phyloP scores from a whole-genome alignment of 2,888 invertebrate species.

The Lepidocyrtinus sp. region DNA sequence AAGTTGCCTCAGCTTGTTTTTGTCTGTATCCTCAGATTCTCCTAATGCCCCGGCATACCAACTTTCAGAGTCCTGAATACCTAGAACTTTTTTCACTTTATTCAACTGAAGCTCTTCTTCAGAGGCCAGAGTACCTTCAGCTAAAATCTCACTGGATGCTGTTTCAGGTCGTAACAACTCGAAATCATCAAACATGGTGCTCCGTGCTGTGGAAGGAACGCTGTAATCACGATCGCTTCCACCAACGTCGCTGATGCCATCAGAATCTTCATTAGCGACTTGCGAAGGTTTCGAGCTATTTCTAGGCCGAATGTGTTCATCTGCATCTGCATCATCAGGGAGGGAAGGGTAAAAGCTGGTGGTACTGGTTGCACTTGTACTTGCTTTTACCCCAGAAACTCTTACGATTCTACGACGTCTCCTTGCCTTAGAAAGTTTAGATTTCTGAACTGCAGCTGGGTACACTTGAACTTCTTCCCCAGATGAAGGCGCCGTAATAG shows the following conservation, averaged over 20 bases:
- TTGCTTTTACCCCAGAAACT: not conserved
- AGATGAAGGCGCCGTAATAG: conserved; percentile 11
- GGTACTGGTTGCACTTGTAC: conserved; percentile 7
- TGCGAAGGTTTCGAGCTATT: not conserved
- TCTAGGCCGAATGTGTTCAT: too few relatives aligned
- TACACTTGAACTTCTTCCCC: conserved; percentile 31
- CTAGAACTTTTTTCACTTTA: not conserved
- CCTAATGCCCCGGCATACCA: conserved; percentile 32
- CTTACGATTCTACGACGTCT: not conserved
- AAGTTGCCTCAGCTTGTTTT: conserved; percentile 25
- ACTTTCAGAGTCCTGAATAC: conserved; percentile 13
- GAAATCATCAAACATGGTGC: not conserved
- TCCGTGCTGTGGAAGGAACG: conserved; percentile 30
- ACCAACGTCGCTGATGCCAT: conserved; percentile 34
- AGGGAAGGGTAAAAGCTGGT: conserved; percentile 19
- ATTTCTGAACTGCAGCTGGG: conserved; percentile 37
- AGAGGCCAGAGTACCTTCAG: conserved; percentile 16
- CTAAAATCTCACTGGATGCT: conserved; percentile 40
- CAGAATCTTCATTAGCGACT: not conserved
- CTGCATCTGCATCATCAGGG: conserved; percentile 23
- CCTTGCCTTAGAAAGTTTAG: conserved; percentile 27
- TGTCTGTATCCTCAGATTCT: not conserved
- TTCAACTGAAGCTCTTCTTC: conserved; percentile 24
- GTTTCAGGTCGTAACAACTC: conserved; percentile 42
- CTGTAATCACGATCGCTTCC: conserved; percentile 34